These are phyloP conservation scores for Avahi laniger DNA, from an alignment of 2,797 vertebrate species.

Conservation along the genomic window DNA sequence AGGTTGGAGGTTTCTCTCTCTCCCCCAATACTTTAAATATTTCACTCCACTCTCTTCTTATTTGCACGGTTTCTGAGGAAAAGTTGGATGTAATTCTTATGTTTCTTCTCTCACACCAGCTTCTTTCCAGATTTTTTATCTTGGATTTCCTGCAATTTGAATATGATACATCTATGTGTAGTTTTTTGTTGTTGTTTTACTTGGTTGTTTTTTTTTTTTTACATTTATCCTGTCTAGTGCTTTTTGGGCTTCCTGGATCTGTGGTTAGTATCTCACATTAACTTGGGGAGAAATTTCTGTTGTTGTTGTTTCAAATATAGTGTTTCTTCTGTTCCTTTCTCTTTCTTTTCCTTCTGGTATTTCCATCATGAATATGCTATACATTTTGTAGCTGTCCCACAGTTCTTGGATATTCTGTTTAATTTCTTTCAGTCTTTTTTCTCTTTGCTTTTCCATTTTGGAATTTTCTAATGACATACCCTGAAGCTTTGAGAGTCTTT, in stretches of 20 bases:
- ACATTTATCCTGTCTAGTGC: not conserved
- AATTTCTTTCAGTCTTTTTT: not conserved
- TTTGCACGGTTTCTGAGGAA: not conserved
- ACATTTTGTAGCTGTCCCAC: not conserved
- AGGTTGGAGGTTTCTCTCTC: not conserved
- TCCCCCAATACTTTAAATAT: not conserved
- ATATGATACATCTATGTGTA: not conserved
- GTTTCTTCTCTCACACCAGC: not conserved
- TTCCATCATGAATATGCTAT: not conserved
- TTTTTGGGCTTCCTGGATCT: not conserved
- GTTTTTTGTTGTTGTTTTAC: too few species aligned
- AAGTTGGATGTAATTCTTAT: not conserved
- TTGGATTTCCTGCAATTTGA: not conserved
- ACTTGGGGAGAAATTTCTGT: not conserved
- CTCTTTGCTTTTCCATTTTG: not conserved
- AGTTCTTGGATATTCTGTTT: not conserved
- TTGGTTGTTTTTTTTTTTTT: not conserved
- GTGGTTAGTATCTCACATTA: not conserved
- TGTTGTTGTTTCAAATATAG: not conserved
- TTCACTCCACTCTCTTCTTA: not conserved
- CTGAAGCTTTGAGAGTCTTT: not conserved
- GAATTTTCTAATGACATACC: not conserved
- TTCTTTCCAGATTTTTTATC: not conserved
- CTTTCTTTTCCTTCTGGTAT: not conserved
- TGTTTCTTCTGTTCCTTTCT: not conserved